Evolutionary conservation across 2,888 invertebrate species (phyloP).

Genomic region (Liodrosophila aerea): DNA sequence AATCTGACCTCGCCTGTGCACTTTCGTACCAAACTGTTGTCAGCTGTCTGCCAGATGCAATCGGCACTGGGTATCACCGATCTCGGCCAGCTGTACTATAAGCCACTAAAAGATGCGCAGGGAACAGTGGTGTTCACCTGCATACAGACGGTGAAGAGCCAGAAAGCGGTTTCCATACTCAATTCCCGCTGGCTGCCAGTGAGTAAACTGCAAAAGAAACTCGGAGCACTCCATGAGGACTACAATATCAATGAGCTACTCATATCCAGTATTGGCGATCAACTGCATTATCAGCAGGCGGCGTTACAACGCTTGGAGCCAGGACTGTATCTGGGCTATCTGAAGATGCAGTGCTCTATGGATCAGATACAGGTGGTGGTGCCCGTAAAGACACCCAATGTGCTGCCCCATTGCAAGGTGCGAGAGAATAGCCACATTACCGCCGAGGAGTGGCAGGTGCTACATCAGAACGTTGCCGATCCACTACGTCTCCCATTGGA

Average conservation of each 20-base stretch:
- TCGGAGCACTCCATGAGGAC: constrained; percentile 88
- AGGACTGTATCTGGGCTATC: constrained; percentile 96
- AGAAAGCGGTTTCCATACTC: constrained; percentile 93
- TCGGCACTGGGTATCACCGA: constrained; percentile 95
- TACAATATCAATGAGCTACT: constrained; percentile 91
- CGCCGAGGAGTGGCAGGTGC: constrained; percentile 97
- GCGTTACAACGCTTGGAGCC: constrained; percentile 91
- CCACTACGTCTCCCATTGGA: constrained; percentile 71
- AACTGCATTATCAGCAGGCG: constrained; percentile 86
- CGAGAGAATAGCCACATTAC: constrained; percentile 98
- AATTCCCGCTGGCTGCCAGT: constrained; percentile 97
- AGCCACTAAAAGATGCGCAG: constrained; percentile 93
- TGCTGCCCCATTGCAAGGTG: constrained; percentile 95
- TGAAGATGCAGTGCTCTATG: constrained; percentile 98
- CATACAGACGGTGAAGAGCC: constrained; percentile 86
- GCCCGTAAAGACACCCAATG: constrained; percentile 95
- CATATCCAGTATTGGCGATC: constrained; percentile 93
- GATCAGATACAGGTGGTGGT: constrained; percentile 97
- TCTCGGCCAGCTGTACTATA: constrained; percentile 96
- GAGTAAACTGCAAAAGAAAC: constrained; percentile 91
- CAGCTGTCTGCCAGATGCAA: constrained; percentile 96
- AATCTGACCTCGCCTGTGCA: constrained; percentile 95
- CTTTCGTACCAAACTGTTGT: constrained; percentile 94
- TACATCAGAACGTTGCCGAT: constrained; percentile 84
- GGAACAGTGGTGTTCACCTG: constrained; percentile 96